Evolutionary conservation across 2,888 invertebrate species (phyloP).

Genomic region (Coelopa pilipes): DNA sequence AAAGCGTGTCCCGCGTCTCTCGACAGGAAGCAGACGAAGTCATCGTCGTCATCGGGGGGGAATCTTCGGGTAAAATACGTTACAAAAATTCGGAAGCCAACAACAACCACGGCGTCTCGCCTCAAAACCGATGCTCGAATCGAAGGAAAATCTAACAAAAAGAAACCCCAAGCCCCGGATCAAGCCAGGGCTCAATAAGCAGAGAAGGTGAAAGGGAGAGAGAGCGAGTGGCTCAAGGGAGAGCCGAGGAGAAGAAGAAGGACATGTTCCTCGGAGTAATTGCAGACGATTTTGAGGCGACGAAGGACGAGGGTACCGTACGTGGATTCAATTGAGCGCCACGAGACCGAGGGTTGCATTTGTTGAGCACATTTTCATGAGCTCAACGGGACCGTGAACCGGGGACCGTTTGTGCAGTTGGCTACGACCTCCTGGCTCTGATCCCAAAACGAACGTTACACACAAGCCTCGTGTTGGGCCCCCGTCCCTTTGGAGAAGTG

Average conservation of each 20-base stretch:
- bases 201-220: too few relatives aligned
- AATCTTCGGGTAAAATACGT: constrained; percentile 36
- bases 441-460: constrained; percentile 6
- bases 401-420: background rate
- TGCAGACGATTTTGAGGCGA: constrained; percentile 14
- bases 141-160: constrained; percentile 18
- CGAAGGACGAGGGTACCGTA: background rate
- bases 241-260: too few relatives aligned
- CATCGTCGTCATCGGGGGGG: background rate
- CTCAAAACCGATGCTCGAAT: background rate
- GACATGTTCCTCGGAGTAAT: background rate
- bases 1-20: constrained; percentile 38
- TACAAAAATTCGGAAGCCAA: constrained; percentile 32
- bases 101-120: background rate
- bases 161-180: constrained; percentile 23
- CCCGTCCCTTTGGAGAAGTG: background rate
- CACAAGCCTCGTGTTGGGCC: constrained; percentile 4
- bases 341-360: constrained; percentile 17
- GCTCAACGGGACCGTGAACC: background rate
- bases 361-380: constrained; percentile 14
- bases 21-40: background rate
- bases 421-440: background rate
- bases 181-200: background rate
- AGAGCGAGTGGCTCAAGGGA: too few relatives aligned
- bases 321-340: constrained; percentile 7